A percentile compares a stretch with the other conserved stretches of the same genome.
These are phyloP conservation scores for Drosophila testacea DNA, from an alignment of 2,888 invertebrate genomes.

Conservation along the genomic window DNA sequence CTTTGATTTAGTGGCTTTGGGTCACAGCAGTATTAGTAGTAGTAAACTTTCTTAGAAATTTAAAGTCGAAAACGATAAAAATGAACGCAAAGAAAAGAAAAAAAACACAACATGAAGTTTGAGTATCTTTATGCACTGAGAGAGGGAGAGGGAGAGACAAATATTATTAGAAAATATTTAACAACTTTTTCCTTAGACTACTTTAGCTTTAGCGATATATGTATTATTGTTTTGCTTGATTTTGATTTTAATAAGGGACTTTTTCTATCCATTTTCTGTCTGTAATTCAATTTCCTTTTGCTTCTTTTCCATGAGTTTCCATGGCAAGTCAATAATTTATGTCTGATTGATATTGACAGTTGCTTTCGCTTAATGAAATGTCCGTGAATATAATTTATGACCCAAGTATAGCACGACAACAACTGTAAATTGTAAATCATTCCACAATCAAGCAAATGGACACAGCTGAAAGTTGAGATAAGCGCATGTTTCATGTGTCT, in stretches of 20 bases:
- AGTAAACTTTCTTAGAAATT: constrained; percentile 13
- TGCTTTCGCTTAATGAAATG: constrained; percentile 31
- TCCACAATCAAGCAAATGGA: constrained; percentile 46
- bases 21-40: constrained; percentile 14
- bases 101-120: constrained; percentile 2
- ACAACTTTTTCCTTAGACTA: background rate
- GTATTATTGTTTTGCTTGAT: too few relatives aligned
- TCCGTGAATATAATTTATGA: constrained; percentile 49
- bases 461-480: background rate
- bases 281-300: constrained; percentile 11
- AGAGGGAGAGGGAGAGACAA: too few relatives aligned
- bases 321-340: constrained; percentile 10
- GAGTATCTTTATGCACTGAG: background rate
- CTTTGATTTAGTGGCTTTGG: constrained; percentile 19
- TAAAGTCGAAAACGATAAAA: constrained; percentile 1
- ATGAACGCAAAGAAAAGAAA: background rate
- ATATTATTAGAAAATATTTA: background rate
- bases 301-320: background rate
- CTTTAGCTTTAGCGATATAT: background rate
- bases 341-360: constrained; percentile 24
- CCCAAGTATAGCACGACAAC: constrained; percentile 12
- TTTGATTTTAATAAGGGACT: background rate
- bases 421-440: constrained; percentile 65
- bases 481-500: constrained; percentile 19
- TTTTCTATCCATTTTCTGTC: background rate